A percentile compares a stretch with the other conserved stretches of the same genome.
These are phyloP conservation scores for Iselma pallidipennis DNA, from an alignment of 2,888 invertebrate species.

Conservation along the genomic window DNA sequence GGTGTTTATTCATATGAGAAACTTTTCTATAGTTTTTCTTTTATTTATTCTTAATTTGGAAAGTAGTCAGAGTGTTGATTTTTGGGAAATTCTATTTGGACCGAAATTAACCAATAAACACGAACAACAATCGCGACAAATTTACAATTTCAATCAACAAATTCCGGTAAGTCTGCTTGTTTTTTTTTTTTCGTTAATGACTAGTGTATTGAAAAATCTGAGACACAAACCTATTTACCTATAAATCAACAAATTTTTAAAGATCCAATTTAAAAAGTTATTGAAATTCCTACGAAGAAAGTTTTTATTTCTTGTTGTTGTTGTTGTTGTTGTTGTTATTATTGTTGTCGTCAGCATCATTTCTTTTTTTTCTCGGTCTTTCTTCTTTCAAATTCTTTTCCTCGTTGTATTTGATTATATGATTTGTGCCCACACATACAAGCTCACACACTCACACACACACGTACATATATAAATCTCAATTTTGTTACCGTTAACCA, in stretches of 20 bases:
- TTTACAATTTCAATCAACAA: neutral
- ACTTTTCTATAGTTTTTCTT: neutral
- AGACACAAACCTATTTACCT: neutral
- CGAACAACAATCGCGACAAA: neutral
- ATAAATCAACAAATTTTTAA: neutral
- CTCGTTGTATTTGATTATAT: neutral
- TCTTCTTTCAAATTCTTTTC: neutral
- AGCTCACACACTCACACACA: slow-evolving; percentile 16
- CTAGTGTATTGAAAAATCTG: neutral
- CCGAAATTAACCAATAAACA: slow-evolving; percentile 1
- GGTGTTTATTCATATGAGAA: neutral
- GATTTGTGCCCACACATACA: neutral
- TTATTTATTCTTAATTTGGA: neutral
- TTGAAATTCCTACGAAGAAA: slow-evolving; percentile 5
- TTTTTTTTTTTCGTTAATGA: slow-evolving; percentile 4
- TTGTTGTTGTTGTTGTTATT: too few relatives aligned
- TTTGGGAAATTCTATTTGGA: slow-evolving; percentile 16
- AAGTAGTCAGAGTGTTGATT: neutral
- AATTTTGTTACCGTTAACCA: slow-evolving; percentile 22
- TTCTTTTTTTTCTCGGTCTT: neutral
- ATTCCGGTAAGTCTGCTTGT: slow-evolving; percentile 12
- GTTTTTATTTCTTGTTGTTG: neutral
- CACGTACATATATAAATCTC: slow-evolving; percentile 9
- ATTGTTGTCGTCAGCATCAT: neutral
- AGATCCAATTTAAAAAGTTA: slow-evolving; percentile 10